Percentiles rank a stretch among this genome's conserved stretches.
These are phyloP conservation scores for Hyppa rectilinea DNA, from an alignment of 2,888 invertebrate genomes.

Conservation along the genomic window DNA sequence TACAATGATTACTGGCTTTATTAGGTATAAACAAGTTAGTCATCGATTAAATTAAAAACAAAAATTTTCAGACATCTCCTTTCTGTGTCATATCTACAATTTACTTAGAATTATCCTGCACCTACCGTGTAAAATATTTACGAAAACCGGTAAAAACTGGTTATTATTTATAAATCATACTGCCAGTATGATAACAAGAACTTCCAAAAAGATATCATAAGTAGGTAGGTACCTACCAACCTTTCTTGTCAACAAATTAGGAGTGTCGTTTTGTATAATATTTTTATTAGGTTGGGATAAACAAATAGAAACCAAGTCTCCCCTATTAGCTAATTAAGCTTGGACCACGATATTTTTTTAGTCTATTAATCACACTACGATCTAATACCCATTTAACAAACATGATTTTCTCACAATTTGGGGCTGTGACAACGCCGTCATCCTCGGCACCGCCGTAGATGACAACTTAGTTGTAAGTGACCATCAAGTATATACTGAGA, in stretches of 20 bases:
- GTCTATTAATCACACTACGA: background rate
- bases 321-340: background rate
- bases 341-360: background rate
- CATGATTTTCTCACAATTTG: background rate
- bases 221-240: background rate
- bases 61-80: background rate
- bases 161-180: conserved; percentile 2
- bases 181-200: conserved; percentile 11
- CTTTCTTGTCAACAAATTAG: background rate
- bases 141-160: conserved; percentile 8
- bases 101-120: background rate
- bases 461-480: too few species aligned
- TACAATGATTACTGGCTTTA: background rate
- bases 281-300: too few species aligned
- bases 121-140: background rate
- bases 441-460: too few species aligned
- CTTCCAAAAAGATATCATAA: conserved; percentile 15
- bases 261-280: too few species aligned
- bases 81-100: background rate
- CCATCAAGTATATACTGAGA: too few species aligned
- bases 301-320: background rate
- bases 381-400: background rate
- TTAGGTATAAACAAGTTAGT: background rate
- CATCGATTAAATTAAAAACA: background rate
- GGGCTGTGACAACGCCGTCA: too few species aligned